Base-by-base conservation (phyloP, 2,888 invertebrate species). In the Bombylius major region DNA sequence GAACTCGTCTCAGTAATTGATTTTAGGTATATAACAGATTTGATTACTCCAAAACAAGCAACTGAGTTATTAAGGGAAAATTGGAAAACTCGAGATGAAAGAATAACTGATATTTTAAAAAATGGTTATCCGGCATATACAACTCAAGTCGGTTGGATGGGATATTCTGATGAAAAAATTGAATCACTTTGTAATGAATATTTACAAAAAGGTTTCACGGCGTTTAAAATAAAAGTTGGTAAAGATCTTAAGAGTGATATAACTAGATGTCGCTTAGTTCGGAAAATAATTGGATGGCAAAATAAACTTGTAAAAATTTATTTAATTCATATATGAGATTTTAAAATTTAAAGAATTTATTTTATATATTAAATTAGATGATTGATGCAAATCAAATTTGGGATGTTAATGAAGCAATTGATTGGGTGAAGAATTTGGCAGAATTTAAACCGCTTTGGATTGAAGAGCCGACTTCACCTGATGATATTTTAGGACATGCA, bases 151-250 rank as follows among this genome's bases (percentile, higher is more conserved):
- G 88, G 92, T 47, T 95, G 93, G 94, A 68, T 94, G 61, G 92
- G 92, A 1, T 94, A 93, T 71, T 81, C 82, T 36, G 86, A 91
- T 65, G 86, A 86, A 54, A 79, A 83, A 64, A 83, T 93, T 5
- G 76, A 78, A 58, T 71, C 78, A 59, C 75, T 89, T 1, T 89
- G 89, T 62, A 73, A 80, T 55, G 83, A 87, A 69, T 90, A 86
- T 68, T 68, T 91, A 58, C 77, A 78, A 8, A 75, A 82, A 50
- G 92, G 92, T 13, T 92, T 88, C 69, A 85, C 81, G 1, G 81
- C 85, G 53, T 94, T 94, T 70, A 95, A 95, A 76, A 79, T 89
- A 12, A 95, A 95, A 78, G 91, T 95, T n/a, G 95, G 94, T 1
- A 78, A 80, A 59, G 82, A 84, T 70, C 69, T 91, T 23, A 79